Percentiles rank a stretch among this genome's conserved stretches.
phyloP scores from a whole-genome alignment of 2,797 vertebrate genomes.

The Artibeus lituratus region DNA sequence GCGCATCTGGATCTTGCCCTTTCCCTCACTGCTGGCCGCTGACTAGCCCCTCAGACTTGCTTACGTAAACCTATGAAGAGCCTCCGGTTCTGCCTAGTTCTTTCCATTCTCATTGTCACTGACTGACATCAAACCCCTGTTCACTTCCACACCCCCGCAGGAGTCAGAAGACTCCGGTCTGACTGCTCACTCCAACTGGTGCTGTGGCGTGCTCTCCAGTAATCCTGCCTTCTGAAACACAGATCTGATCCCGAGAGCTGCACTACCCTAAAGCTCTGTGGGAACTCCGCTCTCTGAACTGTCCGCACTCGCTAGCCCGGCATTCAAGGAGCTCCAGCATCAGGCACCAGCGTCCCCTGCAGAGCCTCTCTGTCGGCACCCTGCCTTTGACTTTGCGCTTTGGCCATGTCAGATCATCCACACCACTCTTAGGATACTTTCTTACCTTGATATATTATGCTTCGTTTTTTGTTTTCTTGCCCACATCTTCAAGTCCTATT shows the following conservation, averaged over 20 bases:
- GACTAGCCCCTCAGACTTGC: not conserved
- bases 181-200: not conserved
- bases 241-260: not conserved
- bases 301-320: not conserved
- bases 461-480: not conserved
- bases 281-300: not conserved
- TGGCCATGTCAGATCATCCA: rapidly evolving
- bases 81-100: not conserved
- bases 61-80: not conserved
- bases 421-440: no score
- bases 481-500: not conserved
- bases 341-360: not conserved
- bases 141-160: not conserved
- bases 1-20: not conserved
- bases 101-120: not conserved
- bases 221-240: not conserved
- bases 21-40: not conserved
- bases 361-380: not conserved
- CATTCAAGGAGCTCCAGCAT: no score
- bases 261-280: not conserved
- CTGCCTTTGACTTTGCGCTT: not conserved
- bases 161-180: not conserved
- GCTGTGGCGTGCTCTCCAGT: not conserved
- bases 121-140: not conserved
- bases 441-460: not conserved